A percentile compares a stretch with the other conserved stretches of the same genome.
Conservation (phyloP, 2,113 vertebrate species). For the Oncorhynchus keta region DNA sequence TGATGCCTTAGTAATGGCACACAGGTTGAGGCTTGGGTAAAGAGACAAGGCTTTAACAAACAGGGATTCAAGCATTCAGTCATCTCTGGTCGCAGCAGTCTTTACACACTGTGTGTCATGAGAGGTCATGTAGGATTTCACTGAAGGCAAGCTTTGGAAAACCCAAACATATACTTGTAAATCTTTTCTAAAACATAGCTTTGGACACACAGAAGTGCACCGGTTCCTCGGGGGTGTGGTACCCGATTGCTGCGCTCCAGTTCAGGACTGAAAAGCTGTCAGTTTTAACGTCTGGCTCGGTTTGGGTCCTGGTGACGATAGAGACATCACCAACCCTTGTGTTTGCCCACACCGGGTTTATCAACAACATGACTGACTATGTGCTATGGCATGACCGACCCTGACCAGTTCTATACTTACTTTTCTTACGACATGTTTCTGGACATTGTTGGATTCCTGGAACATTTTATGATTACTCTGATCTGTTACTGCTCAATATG, state of each 20-base stretch:
- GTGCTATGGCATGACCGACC: slow-evolving; percentile 62
- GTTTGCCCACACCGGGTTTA: slow-evolving; percentile 48
- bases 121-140: too few species aligned
- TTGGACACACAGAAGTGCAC: slow-evolving; percentile 30
- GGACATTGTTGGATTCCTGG: slow-evolving; percentile 47
- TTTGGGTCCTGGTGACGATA: slow-evolving; percentile 53
- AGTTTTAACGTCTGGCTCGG: neutral
- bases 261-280: slow-evolving; percentile 41
- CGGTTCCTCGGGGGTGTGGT: slow-evolving; percentile 62
- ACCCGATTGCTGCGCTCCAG: slow-evolving; percentile 45
- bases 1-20: neutral
- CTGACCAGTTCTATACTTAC: slow-evolving; percentile 32
- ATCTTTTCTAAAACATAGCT: too few species aligned
- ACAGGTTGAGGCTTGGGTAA: slow-evolving; percentile 17
- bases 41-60: slow-evolving; percentile 38
- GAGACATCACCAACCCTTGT: slow-evolving; percentile 55
- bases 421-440: slow-evolving; percentile 54
- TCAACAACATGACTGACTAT: slow-evolving; percentile 19
- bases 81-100: neutral
- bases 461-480: slow-evolving; percentile 55
- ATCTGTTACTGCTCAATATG: slow-evolving; percentile 57
- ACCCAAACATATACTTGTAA: too few species aligned
- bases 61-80: slow-evolving; percentile 20
- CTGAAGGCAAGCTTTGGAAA: too few species aligned
- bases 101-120: neutral